Evolutionary conservation across 2,888 invertebrate genomes (phyloP).

Genomic region (Muschampia plurimacula): DNA sequence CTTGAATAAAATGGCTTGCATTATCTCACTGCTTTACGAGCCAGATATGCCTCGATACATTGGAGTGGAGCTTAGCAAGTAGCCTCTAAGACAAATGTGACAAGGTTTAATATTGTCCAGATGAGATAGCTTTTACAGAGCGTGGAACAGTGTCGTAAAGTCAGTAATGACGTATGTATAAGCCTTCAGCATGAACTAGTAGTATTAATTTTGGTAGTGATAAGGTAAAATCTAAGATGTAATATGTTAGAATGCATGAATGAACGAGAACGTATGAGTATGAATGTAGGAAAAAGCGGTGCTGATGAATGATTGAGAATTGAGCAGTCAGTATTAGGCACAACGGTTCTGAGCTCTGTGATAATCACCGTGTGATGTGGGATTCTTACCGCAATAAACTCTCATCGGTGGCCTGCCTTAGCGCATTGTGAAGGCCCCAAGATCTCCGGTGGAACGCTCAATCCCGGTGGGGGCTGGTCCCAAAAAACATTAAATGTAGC

Average conservation of each 20-base stretch:
- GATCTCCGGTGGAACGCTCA: too few species aligned
- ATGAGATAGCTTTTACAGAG: neutral
- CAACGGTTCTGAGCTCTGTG: too few species aligned
- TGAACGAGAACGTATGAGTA: too few species aligned
- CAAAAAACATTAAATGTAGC: too few species aligned
- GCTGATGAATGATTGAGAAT: neutral
- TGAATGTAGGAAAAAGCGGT: too few species aligned
- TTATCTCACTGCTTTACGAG: constrained; percentile 34
- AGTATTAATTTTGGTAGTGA: too few species aligned
- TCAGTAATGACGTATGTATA: constrained; percentile 15
- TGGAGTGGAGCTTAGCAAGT: neutral
- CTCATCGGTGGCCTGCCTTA: too few species aligned
- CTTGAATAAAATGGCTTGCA: constrained; percentile 28
- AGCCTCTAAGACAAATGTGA: neutral
- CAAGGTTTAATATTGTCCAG: constrained; percentile 2
- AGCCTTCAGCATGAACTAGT: neutral
- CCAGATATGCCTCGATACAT: constrained; percentile 23
- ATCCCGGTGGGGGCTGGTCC: too few species aligned
- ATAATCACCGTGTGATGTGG: too few species aligned
- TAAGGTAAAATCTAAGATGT: too few species aligned
- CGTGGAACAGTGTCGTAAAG: constrained; percentile 14
- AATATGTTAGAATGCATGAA: too few species aligned
- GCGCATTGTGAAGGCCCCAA: neutral
- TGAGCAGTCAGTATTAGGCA: neutral
- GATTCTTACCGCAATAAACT: too few species aligned